These are phyloP conservation scores for Ernsta delagoae DNA, from an alignment of 2,888 invertebrate species.

Conservation along the genomic window DNA sequence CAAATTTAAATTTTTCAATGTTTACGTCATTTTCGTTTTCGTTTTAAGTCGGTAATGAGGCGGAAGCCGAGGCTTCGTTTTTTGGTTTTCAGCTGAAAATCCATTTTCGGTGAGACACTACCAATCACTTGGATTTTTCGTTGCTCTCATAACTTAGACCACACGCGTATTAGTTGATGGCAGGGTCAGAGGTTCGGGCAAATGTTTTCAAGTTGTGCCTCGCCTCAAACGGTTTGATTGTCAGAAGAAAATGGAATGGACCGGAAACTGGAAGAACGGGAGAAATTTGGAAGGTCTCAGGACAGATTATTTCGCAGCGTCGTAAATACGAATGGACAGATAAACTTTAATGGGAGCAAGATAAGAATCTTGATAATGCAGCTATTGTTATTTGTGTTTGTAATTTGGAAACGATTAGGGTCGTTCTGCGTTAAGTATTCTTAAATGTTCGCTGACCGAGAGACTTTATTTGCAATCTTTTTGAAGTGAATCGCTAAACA, in stretches of 20 bases:
- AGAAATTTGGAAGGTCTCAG: conserved; percentile 45
- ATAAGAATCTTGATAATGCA: conserved; percentile 24
- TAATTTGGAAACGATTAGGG: conserved; percentile 23
- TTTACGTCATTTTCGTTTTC: no score
- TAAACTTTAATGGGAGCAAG: conserved; percentile 46
- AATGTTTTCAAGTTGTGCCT: conserved; percentile 65
- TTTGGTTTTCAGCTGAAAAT: no score
- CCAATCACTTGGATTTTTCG: no score
- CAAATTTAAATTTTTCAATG: no score
- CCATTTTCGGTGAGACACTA: no score
- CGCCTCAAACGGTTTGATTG: conserved; percentile 66
- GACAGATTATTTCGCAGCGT: conserved; percentile 46
- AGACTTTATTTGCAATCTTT: conserved; percentile 1
- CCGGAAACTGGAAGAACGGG: conserved; percentile 49
- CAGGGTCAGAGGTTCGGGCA: conserved; percentile 67
- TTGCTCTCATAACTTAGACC: conserved; percentile 45
- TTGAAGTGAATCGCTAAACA: background rate
- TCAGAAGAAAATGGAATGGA: conserved; percentile 56
- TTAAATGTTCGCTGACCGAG: background rate
- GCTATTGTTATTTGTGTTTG: conserved; percentile 19
- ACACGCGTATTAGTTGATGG: conserved; percentile 72
- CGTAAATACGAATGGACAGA: conserved; percentile 39
- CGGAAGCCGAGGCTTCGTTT: no score
- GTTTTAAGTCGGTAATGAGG: no score
- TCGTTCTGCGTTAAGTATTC: background rate